These are phyloP conservation scores for Thunnus thynnus DNA, from an alignment of 2,113 vertebrate species.

Conservation along the genomic window DNA sequence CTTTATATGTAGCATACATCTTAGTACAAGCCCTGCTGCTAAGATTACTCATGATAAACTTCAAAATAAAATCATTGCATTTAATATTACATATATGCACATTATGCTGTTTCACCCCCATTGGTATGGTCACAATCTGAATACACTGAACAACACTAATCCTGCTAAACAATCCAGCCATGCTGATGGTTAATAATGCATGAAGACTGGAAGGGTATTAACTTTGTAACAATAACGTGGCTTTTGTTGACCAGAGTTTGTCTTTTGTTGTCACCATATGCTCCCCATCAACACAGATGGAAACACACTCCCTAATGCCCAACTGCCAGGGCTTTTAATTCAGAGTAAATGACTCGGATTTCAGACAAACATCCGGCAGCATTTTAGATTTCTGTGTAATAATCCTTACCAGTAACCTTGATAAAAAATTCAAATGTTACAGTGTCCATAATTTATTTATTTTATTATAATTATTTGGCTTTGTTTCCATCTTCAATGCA, in stretches of 20 bases:
- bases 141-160: slow-evolving; percentile 28
- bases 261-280: slow-evolving; percentile 53
- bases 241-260: slow-evolving; percentile 39
- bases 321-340: slow-evolving; percentile 34
- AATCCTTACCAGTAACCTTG: background rate
- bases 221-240: slow-evolving; percentile 43
- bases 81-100: background rate
- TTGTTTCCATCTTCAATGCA: too few species aligned
- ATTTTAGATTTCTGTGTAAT: background rate
- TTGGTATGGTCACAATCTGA: slow-evolving; percentile 3
- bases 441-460: too few species aligned
- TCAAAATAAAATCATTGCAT: background rate
- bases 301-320: slow-evolving; percentile 31
- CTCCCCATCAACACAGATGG: slow-evolving; percentile 43
- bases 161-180: slow-evolving; percentile 11
- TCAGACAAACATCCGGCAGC: background rate
- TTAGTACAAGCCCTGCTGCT: too few species aligned
- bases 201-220: slow-evolving; percentile 34
- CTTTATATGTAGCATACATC: too few species aligned
- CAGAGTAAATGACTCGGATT: slow-evolving; percentile 23
- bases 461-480: too few species aligned
- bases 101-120: background rate
- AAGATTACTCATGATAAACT: background rate
- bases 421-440: too few species aligned
- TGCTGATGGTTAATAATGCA: slow-evolving; percentile 32